Evolutionary conservation across 2,113 vertebrate genomes (phyloP).

Genomic region (Gadus macrocephalus): DNA sequence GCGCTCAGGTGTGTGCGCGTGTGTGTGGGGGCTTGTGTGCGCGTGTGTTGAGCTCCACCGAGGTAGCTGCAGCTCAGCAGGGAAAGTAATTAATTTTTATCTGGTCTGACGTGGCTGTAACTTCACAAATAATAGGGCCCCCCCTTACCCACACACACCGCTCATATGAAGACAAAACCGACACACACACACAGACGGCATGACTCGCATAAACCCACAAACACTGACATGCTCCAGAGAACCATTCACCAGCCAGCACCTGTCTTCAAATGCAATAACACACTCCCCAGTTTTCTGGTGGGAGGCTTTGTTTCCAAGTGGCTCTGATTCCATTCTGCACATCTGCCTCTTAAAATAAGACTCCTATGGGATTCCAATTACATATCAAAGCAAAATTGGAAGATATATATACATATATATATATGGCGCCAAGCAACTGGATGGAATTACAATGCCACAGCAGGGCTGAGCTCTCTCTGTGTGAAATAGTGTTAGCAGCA

Average conservation of each 20-base stretch:
- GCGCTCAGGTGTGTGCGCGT: slow-evolving; percentile 5
- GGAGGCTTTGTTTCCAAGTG: no score
- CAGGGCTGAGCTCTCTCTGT: no score
- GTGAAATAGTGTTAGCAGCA: no score
- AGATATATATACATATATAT: no score
- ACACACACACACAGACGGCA: neutral
- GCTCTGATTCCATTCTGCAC: no score
- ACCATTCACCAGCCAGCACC: neutral
- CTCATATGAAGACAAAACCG: slow-evolving; percentile 12
- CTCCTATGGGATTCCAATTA: no score
- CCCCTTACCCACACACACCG: neutral
- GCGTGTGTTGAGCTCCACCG: slow-evolving; percentile 10
- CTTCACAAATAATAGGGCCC: slow-evolving; percentile 58
- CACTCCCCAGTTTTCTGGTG: neutral
- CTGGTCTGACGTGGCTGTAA: slow-evolving; percentile 63
- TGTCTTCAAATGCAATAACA: slow-evolving; percentile 2
- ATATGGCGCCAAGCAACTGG: no score
- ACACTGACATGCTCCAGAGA: slow-evolving; percentile 4
- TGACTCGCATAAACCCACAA: neutral
- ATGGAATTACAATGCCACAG: no score
- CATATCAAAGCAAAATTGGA: no score
- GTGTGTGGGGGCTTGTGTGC: slow-evolving; percentile 6
- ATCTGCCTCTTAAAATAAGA: no score
- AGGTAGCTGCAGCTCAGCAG: slow-evolving; percentile 43
- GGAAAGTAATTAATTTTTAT: slow-evolving; percentile 72